phyloP scores from a whole-genome alignment of 2,797 vertebrate species.

The Poeciliopsis paucimaculata region DNA sequence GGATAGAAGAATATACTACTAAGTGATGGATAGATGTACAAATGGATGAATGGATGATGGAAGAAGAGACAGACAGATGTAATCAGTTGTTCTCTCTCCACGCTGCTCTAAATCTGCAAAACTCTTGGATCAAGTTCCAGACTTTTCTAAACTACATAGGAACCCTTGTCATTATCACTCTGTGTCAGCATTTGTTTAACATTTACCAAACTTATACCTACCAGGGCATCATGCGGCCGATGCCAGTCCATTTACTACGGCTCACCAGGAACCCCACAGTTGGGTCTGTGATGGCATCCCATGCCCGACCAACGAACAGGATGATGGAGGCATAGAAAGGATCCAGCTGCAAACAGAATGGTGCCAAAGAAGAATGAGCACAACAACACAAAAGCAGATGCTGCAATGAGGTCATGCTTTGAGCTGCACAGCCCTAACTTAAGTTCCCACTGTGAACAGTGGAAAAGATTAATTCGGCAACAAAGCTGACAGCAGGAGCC shows the following conservation, averaged over 20 bases:
- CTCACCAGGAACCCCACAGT: constrained; percentile 94
- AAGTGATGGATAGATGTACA: background rate
- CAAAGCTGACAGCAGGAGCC: constrained; percentile 54
- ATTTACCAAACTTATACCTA: constrained; percentile 70
- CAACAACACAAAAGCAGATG: constrained; percentile 19
- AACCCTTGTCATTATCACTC: background rate
- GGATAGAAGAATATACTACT: background rate
- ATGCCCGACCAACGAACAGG: constrained; percentile 90
- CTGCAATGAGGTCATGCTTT: constrained; percentile 30
- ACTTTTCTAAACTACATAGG: background rate
- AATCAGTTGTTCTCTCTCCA: background rate
- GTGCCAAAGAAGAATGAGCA: background rate
- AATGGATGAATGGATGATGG: background rate
- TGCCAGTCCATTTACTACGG: constrained; percentile 86
- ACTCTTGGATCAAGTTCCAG: background rate
- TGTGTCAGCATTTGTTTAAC: background rate
- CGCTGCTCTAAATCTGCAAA: background rate
- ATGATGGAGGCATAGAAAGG: constrained; percentile 92
- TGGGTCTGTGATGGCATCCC: constrained; percentile 95
- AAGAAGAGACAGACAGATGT: background rate
- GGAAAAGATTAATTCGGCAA: constrained; percentile 46
- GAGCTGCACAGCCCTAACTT: constrained; percentile 29
- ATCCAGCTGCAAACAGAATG: constrained; percentile 79
- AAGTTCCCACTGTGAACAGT: constrained; percentile 28
- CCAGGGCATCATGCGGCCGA: constrained; percentile 95